Evolutionary conservation across 2,113 vertebrate genomes (phyloP), one percentile per base, ranked within the genome.

Genomic region (Fregetta grallaria): DNA sequence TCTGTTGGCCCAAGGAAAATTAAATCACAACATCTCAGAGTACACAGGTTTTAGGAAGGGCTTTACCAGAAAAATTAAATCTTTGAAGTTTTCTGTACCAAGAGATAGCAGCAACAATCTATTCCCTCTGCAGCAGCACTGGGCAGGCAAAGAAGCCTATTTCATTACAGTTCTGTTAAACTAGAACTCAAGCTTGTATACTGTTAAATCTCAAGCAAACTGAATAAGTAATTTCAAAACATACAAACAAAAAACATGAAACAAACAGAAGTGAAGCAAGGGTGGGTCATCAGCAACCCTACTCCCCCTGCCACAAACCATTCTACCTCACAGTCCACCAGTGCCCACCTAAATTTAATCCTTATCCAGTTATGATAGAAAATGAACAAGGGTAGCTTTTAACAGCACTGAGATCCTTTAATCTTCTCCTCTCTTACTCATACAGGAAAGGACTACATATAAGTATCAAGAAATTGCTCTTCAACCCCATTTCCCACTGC

Each of bases 361-460:
- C 42, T 70, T 29, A 50, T 4, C 36, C 14, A 34, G 12, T n/a
- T 36, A 58, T 0, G 22, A 59, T 0, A 78, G 26, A 73, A 50
- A 76, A 61, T 2, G 5, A 92, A 29, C 20, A 59, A 47, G 15
- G 3, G 10, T 32, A 68, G 15, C 45, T 95, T 73, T 68, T 53
- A 36, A 36, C 5, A 47, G 36, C 8, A 49, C 2, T 5, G 25
- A 66, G 34, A 26, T 25, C 8, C 20, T 44, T 73, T 70, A 19
- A 34, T 25, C 16, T 53, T 53, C 29, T 68, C 20, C 23, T 67
- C 23, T 79, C 42, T 50, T 59, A 83, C 7, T 45, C 2, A 2
- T 6, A 56, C 6, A 42, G 23, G 10, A 17, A 70, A 80, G 16
- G 5, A 34, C 26, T 76, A 16, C n/a, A 36, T 0, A 2, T 0